Evolutionary conservation across 2,113 vertebrate species (phyloP).

Genomic region (Pollimyrus isidori): DNA sequence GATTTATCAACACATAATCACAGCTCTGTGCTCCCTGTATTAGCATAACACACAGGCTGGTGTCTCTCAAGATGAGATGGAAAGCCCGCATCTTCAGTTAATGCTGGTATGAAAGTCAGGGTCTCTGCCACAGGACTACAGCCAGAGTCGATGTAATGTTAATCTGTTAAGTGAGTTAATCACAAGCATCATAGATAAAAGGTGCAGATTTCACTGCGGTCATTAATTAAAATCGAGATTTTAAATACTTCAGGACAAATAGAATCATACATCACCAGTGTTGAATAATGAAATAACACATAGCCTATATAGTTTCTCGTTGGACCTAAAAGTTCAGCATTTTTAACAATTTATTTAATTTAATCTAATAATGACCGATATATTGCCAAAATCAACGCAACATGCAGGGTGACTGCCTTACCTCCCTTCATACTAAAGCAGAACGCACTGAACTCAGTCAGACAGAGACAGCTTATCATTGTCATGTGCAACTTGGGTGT

Average conservation of each 20-base stretch:
- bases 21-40: not conserved
- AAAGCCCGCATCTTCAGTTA: not conserved
- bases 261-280: not conserved
- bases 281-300: not conserved
- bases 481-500: not conserved
- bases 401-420: not conserved
- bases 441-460: not conserved
- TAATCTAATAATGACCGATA: not conserved
- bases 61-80: not conserved
- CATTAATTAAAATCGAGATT: not conserved
- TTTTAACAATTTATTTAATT: not conserved
- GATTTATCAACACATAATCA: slow-evolving; percentile 19
- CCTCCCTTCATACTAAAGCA: not conserved
- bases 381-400: not conserved
- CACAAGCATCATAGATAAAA: not conserved
- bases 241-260: not conserved
- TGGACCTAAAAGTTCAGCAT: not conserved
- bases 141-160: not conserved
- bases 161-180: not conserved
- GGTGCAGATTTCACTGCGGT: not conserved
- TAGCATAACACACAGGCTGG: not conserved
- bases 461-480: not conserved
- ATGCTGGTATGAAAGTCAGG: slow-evolving; percentile 3
- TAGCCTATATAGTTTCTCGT: not conserved
- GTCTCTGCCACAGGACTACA: not conserved